Conservation (phyloP, 2,888 invertebrate species). For the Neoaliturus tenellus region DNA sequence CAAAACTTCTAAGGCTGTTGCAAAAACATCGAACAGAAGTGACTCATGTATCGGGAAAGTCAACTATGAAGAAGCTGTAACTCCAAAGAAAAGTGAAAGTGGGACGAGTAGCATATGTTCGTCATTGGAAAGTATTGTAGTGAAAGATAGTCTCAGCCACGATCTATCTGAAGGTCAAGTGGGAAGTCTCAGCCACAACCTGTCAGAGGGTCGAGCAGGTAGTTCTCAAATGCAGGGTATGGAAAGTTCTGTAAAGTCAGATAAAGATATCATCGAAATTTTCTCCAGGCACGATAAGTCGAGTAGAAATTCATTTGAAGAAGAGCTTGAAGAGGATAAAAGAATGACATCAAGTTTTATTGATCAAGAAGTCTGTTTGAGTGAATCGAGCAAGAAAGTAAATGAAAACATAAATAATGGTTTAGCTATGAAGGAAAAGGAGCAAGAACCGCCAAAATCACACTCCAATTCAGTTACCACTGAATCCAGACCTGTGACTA, state of each 20-base stretch:
- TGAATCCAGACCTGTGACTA: neutral
- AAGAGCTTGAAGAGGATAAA: neutral
- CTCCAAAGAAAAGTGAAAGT: conserved; percentile 5
- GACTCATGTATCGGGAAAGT: neutral
- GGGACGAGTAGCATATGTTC: conserved; percentile 29
- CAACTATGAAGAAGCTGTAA: neutral
- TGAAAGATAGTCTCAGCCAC: conserved; percentile 29
- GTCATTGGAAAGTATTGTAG: conserved; percentile 33
- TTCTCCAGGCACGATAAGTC: neutral
- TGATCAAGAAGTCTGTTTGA: neutral
- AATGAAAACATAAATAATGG: neutral
- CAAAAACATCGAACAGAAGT: neutral
- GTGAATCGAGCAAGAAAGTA: neutral
- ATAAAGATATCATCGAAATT: neutral
- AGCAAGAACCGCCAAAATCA: neutral
- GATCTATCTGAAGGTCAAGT: neutral
- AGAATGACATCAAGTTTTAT: neutral
- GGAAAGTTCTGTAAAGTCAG: neutral
- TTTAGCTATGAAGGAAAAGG: neutral
- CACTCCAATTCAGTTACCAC: neutral
- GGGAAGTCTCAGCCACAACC: conserved; percentile 7
- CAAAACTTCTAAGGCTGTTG: neutral
- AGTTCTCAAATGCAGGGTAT: neutral
- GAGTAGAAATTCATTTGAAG: neutral
- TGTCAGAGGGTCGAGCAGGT: neutral